Evolutionary conservation across 1,140 invertebrate species (phyloP), one percentile per base, ranked within the genome.

Genomic region (Aphelinus certus): DNA sequence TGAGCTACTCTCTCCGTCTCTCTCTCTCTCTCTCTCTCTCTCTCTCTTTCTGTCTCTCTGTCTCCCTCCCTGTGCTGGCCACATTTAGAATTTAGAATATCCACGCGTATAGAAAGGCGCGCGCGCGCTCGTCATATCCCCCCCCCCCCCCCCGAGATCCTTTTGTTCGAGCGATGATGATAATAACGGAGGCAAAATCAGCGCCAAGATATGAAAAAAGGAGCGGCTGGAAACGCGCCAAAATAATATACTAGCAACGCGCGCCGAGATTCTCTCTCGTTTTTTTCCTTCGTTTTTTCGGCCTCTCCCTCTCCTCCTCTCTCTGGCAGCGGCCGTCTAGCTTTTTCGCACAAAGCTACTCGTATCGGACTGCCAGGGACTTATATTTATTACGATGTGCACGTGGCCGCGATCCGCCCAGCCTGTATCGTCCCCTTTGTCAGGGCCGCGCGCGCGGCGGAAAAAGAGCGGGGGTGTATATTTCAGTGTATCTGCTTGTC

Each of bases 221-320:
- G 73, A 81, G 77, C 78, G 83, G 76, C 82, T 84, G 83, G 83
- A 85, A 76, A 71, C 73, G 76, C 79, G 84, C 84, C 84, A 85
- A 75, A 85, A 85, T 84, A 84, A 85, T 84, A 84, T 84, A 85
- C 84, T 77, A 81, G 81, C 81, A 9, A 68, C 67, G 67, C 76
- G 48, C 61, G 49, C 56, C 63, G 61, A 42, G 49, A 42, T 51
- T 26, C 48, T 42, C 42, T 49, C 47, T 53, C 47, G 55, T 58
- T 58, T 9, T 53, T 53, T 9, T 53, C 51, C 9, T 53, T 53
- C 51, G 65, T 57, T 9, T 56, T 47, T 43, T 65, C 26, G 5
- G 57, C 46, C 48, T 49, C 48, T n/a, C 5, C n/a, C 2, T n/a
- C 9, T 42, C 9, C 26, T 1, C 63, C 26, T 47, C 51, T 49